Percentiles rank a stretch among this genome's conserved stretches.
phyloP scores from a whole-genome alignment of 1,140 invertebrate genomes.

The Euwallacea fornicatus region DNA sequence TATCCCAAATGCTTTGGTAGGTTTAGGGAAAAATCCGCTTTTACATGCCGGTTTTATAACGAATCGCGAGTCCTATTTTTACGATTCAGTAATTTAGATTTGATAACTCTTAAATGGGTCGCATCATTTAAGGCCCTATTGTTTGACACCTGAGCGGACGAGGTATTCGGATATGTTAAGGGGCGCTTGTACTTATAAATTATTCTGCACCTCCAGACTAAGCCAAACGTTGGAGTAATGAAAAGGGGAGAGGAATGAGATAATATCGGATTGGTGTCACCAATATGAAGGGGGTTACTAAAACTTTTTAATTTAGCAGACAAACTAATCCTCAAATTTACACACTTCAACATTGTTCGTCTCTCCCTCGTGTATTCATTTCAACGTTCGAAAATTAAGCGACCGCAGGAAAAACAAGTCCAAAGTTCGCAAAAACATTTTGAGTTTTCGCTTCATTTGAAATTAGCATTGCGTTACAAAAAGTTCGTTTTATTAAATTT shows the following conservation, averaged over 20 bases:
- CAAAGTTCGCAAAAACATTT: no score
- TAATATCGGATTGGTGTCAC: neutral
- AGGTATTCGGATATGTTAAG: neutral
- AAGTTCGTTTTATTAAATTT: neutral
- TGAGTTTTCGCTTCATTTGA: no score
- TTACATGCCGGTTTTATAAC: slow-evolving; percentile 1
- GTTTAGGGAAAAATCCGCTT: slow-evolving; percentile 6
- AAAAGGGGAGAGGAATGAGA: neutral
- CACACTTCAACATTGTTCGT: no score
- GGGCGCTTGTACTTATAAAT: neutral
- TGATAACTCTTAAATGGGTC: neutral
- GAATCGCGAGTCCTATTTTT: neutral
- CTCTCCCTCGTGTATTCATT: no score
- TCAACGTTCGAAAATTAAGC: no score
- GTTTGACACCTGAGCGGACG: neutral
- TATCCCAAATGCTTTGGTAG: slow-evolving; percentile 1
- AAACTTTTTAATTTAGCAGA: neutral
- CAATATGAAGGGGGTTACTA: neutral
- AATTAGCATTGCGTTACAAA: neutral
- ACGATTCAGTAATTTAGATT: slow-evolving; percentile 10
- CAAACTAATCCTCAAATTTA: no score
- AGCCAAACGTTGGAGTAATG: neutral
- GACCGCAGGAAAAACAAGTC: no score
- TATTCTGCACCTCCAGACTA: neutral
- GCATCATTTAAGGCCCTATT: neutral